phyloP scores from a whole-genome alignment of 1,140 invertebrate genomes.

The Ostrea denselamellosa region DNA sequence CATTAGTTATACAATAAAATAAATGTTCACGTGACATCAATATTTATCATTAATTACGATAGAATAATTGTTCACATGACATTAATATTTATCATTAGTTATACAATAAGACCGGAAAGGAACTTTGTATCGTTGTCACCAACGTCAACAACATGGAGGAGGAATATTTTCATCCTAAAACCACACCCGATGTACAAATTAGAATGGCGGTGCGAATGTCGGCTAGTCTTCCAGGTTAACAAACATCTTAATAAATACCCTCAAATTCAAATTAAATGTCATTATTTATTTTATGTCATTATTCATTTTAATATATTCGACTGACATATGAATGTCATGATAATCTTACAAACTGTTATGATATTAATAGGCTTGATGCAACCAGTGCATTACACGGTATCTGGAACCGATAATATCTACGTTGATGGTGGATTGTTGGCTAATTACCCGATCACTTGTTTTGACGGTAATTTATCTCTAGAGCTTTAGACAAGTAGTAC shows the following conservation, averaged over 20 bases:
- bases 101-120: conserved; percentile 65
- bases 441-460: conserved; percentile 73
- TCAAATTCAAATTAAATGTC: no score
- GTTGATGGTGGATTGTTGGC: conserved; percentile 71
- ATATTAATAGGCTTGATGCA: conserved; percentile 64
- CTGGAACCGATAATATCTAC: conserved; percentile 62
- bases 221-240: conserved; percentile 74
- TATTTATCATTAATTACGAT: no score
- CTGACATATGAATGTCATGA: not conserved
- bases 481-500: not conserved
- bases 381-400: conserved; percentile 54
- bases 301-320: no score
- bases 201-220: conserved; percentile 76
- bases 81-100: conserved; percentile 60
- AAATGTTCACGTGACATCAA: no score
- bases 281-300: no score
- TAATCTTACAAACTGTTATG: not conserved
- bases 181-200: conserved; percentile 75
- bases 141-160: conserved; percentile 74
- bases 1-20: no score
- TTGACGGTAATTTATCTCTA: conserved; percentile 62
- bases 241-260: no score
- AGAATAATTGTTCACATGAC: no score
- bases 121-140: conserved; percentile 76
- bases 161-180: conserved; percentile 66